phyloP scores from a whole-genome alignment of 1,140 invertebrate genomes.

The Catajapyx aquilonaris region DNA sequence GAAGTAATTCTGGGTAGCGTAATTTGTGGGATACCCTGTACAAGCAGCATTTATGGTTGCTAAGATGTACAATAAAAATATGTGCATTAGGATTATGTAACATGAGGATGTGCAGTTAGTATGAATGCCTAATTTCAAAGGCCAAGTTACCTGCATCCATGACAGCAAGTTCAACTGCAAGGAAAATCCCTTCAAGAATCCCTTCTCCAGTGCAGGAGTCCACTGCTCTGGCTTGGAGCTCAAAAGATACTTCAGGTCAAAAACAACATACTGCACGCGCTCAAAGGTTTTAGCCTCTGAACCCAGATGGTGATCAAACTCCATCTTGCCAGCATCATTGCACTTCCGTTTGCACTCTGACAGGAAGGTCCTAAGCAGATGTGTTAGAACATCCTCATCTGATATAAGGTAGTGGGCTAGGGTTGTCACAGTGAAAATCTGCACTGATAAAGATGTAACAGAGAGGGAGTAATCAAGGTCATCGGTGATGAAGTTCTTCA shows the following conservation, averaged over 20 bases:
- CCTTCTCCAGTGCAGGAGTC: slow-evolving; percentile 50
- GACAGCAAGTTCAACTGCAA: slow-evolving; percentile 57
- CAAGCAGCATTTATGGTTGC: too few species aligned
- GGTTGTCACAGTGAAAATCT: slow-evolving; percentile 90
- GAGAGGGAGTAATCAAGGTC: slow-evolving; percentile 96
- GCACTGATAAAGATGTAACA: slow-evolving; percentile 84
- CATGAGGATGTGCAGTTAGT: too few species aligned
- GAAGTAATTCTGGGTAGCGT: too few species aligned
- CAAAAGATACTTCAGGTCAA: slow-evolving; percentile 76
- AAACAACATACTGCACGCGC: slow-evolving; percentile 69
- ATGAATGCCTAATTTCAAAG: too few species aligned
- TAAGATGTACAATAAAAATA: too few species aligned
- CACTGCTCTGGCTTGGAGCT: slow-evolving; percentile 55
- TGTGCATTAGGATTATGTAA: too few species aligned
- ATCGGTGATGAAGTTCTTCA: slow-evolving; percentile 87
- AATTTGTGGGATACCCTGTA: too few species aligned
- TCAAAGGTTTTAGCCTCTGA: too few species aligned
- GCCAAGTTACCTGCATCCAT: slow-evolving; percentile 75
- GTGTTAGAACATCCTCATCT: slow-evolving; percentile 63
- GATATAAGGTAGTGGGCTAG: slow-evolving; percentile 77
- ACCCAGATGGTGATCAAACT: slow-evolving; percentile 53
- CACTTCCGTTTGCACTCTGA: slow-evolving; percentile 60
- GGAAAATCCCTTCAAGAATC: slow-evolving; percentile 68
- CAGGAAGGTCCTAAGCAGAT: slow-evolving; percentile 71
- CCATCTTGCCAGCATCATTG: slow-evolving; percentile 48